Evolutionary conservation across 2,888 invertebrate species (phyloP).

Genomic region (Plusia festucae): DNA sequence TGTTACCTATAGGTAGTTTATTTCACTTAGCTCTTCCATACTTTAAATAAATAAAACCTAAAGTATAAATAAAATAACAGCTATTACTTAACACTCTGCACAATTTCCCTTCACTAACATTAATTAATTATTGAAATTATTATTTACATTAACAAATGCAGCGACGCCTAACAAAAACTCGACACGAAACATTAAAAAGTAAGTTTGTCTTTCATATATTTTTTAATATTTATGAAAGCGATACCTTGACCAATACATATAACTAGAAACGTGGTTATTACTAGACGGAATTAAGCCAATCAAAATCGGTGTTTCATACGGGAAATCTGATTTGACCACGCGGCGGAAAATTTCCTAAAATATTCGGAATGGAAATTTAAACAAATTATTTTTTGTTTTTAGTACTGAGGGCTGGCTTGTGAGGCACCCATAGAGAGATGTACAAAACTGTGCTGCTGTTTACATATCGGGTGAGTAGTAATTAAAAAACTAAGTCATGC

Average conservation of each 20-base stretch:
- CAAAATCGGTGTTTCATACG: slow-evolving; percentile 5
- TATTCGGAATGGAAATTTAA: too few species aligned
- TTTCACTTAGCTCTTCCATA: background rate
- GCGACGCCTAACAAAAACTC: too few species aligned
- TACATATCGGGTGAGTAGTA: too few species aligned
- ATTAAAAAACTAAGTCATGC: too few species aligned
- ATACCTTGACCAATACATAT: slow-evolving; percentile 43
- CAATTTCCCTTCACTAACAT: slow-evolving; percentile 13
- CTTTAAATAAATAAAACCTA: background rate
- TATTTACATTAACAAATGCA: background rate
- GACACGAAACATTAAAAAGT: too few species aligned
- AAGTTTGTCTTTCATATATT: background rate
- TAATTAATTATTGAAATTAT: slow-evolving; percentile 6
- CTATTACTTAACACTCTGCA: slow-evolving; percentile 8
- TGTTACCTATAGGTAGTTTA: too few species aligned
- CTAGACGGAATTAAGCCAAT: slow-evolving; percentile 15
- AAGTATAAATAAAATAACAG: slow-evolving; percentile 2
- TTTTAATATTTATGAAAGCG: background rate
- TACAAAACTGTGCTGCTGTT: too few species aligned
- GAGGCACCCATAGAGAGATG: too few species aligned
- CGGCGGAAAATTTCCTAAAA: too few species aligned
- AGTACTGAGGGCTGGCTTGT: too few species aligned
- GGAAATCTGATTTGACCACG: background rate
- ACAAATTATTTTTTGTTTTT: too few species aligned
- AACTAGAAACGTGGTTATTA: slow-evolving; percentile 17